A percentile compares a stretch with the other conserved stretches of the same genome.
These are phyloP conservation scores for Poliocrania exsul DNA, from an alignment of 2,797 vertebrate species.

Conservation along the genomic window DNA sequence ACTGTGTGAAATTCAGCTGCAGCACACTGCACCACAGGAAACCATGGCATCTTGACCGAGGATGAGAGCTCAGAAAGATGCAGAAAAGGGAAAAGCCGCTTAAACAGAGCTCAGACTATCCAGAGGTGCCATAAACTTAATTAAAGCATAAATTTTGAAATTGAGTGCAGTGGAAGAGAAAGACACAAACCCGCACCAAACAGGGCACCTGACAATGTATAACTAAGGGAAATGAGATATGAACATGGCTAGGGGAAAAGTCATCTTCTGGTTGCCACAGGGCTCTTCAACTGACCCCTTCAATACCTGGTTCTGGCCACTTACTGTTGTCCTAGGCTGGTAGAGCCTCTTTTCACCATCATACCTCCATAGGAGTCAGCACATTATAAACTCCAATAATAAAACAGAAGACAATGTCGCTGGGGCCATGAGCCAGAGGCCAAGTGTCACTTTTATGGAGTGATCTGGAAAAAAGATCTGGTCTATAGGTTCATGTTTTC, in stretches of 20 bases:
- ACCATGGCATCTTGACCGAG: background rate
- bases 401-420: background rate
- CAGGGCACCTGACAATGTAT: background rate
- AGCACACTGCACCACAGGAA: fast-evolving
- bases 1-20: background rate
- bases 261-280: background rate
- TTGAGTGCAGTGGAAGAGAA: background rate
- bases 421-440: background rate
- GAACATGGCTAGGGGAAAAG: fast-evolving
- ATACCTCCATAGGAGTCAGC: background rate
- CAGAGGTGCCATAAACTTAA: background rate
- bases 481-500: background rate
- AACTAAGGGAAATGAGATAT: background rate
- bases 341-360: background rate
- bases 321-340: background rate
- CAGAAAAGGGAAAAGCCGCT: background rate
- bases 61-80: background rate
- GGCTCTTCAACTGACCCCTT: background rate
- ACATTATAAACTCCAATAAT: background rate
- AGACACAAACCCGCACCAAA: background rate
- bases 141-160: background rate
- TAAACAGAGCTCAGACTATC: background rate
- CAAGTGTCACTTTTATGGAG: background rate
- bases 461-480: background rate
- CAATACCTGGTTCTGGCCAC: background rate